phyloP scores from a whole-genome alignment of 2,113 vertebrate genomes.

The Perognathus longimembris region DNA sequence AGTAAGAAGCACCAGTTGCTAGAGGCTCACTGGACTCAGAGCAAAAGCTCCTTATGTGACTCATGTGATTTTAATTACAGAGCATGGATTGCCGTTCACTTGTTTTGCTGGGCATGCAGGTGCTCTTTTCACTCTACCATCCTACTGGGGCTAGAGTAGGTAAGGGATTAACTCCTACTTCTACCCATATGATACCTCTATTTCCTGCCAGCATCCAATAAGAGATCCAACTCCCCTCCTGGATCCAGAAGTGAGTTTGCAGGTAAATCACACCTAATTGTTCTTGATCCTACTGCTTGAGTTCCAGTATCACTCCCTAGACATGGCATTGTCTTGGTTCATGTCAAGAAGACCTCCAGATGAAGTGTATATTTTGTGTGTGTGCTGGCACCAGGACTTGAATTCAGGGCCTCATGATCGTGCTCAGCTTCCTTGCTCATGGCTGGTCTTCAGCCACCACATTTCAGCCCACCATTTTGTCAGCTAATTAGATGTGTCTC shows the following conservation, averaged over 20 bases:
- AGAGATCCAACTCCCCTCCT: neutral
- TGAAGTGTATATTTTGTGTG: too few relatives aligned
- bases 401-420: too few relatives aligned
- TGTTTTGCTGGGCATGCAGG: neutral
- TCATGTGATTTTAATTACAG: neutral
- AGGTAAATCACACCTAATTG: neutral
- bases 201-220: neutral
- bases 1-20: neutral
- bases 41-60: neutral
- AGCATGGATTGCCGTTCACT: neutral
- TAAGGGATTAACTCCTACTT: neutral
- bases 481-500: too few relatives aligned
- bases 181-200: fast-evolving
- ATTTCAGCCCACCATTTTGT: too few relatives aligned
- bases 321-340: fast-evolving
- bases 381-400: too few relatives aligned
- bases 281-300: neutral
- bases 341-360: neutral
- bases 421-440: too few relatives aligned
- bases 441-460: too few relatives aligned
- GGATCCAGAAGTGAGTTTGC: too few relatives aligned
- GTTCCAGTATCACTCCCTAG: neutral
- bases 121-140: neutral
- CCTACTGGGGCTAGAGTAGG: neutral
- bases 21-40: neutral